Percentiles rank a stretch among this genome's conserved stretches.
These are phyloP conservation scores for Nebria brevicollis DNA, from an alignment of 2,888 invertebrate genomes.

Conservation along the genomic window DNA sequence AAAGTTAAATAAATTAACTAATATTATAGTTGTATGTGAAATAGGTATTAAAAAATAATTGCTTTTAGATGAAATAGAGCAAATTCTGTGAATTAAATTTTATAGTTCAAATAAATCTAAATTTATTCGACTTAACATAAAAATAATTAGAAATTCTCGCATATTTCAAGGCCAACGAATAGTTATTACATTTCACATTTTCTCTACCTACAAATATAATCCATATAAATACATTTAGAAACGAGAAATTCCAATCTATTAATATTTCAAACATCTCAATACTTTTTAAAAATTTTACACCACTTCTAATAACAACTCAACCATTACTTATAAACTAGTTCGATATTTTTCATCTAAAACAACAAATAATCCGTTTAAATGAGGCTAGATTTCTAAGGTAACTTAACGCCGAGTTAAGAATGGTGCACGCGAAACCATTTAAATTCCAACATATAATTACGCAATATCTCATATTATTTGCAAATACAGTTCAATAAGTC, in stretches of 20 bases:
- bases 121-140: neutral
- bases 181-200: constrained; percentile 2
- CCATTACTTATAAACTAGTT: neutral
- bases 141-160: neutral
- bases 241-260: neutral
- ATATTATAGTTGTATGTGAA: neutral
- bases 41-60: neutral
- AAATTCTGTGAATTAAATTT: neutral
- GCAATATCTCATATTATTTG: constrained; percentile 20
- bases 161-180: neutral
- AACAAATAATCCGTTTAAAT: neutral
- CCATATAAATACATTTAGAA: constrained; percentile 2
- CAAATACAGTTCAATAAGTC: neutral
- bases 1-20: neutral
- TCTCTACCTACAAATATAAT: constrained; percentile 10
- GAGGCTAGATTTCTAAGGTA: neutral
- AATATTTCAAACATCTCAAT: neutral
- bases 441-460: constrained; percentile 10
- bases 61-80: neutral
- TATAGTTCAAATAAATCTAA: neutral
- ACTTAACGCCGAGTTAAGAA: neutral
- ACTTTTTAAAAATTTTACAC: neutral
- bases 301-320: neutral
- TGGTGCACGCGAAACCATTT: neutral
- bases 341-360: neutral